Conservation (phyloP, 2,888 invertebrate genomes). For the Pheosia gnoma region DNA sequence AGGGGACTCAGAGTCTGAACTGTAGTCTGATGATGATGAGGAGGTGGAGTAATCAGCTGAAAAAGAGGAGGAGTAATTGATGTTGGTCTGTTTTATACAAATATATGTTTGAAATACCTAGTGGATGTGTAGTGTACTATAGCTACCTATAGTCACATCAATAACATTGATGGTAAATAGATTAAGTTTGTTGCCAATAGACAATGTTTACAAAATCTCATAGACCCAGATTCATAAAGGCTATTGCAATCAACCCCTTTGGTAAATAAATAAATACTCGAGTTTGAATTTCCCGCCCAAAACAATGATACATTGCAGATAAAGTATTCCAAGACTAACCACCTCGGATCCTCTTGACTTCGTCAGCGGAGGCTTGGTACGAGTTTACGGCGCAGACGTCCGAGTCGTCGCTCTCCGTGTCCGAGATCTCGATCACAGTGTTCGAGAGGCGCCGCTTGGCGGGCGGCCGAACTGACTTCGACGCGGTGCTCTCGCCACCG, state of each 20-base stretch:
- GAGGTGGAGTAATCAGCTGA: slow-evolving; percentile 72
- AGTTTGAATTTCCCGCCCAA: slow-evolving; percentile 67
- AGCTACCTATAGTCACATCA: neutral
- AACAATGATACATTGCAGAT: slow-evolving; percentile 22
- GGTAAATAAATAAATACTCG: slow-evolving; percentile 10
- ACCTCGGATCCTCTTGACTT: slow-evolving; percentile 78
- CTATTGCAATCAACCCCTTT: slow-evolving; percentile 2
- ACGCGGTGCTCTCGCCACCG: slow-evolving; percentile 41
- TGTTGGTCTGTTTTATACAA: neutral
- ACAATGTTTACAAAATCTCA: slow-evolving; percentile 1
- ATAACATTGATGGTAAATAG: neutral
- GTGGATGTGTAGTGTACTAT: neutral
- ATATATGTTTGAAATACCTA: neutral
- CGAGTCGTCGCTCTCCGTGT: slow-evolving; percentile 80
- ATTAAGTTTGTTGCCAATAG: neutral
- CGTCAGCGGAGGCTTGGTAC: slow-evolving; percentile 78
- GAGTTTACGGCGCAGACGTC: slow-evolving; percentile 80
- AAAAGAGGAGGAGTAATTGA: slow-evolving; percentile 17
- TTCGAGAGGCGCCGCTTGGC: slow-evolving; percentile 67
- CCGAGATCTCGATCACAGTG: slow-evolving; percentile 77
- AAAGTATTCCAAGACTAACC: slow-evolving; percentile 53
- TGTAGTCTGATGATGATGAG: slow-evolving; percentile 71
- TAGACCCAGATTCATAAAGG: neutral
- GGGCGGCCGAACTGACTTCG: slow-evolving; percentile 61
- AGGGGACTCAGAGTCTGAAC: slow-evolving; percentile 73